Base-by-base conservation (phyloP, 2,113 vertebrate genomes). In the Oncorhynchus tshawytscha region DNA sequence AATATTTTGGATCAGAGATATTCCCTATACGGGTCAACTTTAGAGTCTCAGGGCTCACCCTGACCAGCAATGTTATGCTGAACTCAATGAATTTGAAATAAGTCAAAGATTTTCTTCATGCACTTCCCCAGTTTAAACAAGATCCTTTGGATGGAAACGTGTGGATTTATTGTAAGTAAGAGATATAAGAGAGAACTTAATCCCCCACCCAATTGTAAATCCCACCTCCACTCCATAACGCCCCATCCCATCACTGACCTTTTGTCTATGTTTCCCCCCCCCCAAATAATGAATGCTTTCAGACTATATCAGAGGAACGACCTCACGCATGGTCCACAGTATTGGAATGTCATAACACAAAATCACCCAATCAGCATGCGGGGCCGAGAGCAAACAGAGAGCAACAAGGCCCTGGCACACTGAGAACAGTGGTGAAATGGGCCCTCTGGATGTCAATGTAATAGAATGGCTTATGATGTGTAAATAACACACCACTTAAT, bases 321-420 rank as follows among this genome's bases (percentile, higher is more conserved):
- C 90, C 92, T 85, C 48, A 84, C 88, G 86, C 87, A 80, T 87
- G 81, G 85, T 89, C 86, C 77, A 7, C 68, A 88, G 87, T 89
- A 82, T 84, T 88, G 93, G 91, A 93, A 93, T 93, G 92, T 83
- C 91, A 89, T 91, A 91, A 92, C 91, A 85, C 83, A 84, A 92
- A 92, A 94, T 92, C 93, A 91, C 85, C 91, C 94, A 92, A 94
- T 94, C 93, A 94, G 90, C 92, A 93, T 91, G 90, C 93, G 71
- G 88, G 87, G 86, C 90, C 82, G 89, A 93, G 91, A 88, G 90
- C 92, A 94, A 94, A 95, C 92, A 94, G 74, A 88, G 86, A 85
- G 83, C 64, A 85, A 82, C 64, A 78, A 81, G 76, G 88, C 82
- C 74, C 45, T 76, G 8, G 87, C 82, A 73, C 64, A 60, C 74